phyloP scores from a whole-genome alignment of 2,113 vertebrate species.

The Eptesicus fuscus region DNA sequence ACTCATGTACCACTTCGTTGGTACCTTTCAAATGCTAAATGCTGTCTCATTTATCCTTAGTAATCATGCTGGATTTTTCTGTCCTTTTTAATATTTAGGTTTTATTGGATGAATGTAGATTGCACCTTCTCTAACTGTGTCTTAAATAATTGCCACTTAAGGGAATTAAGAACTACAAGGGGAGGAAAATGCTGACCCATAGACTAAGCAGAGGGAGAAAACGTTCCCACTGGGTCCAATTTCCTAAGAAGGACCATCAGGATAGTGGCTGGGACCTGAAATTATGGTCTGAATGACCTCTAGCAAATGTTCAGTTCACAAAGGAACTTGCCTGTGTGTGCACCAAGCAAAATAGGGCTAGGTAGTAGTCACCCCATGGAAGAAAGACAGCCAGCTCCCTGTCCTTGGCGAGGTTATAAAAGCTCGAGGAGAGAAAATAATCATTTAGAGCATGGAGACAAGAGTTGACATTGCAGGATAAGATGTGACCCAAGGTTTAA shows the following conservation, averaged over 20 bases:
- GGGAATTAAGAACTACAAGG: conserved; percentile 84
- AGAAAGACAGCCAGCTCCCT: conserved; percentile 60
- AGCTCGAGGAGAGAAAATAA: conserved; percentile 35
- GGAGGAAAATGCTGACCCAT: conserved; percentile 85
- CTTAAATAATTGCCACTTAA: conserved; percentile 87
- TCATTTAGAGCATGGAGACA: conserved; percentile 41
- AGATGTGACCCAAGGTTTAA: neutral
- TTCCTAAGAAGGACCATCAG: conserved; percentile 83
- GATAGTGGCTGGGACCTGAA: conserved; percentile 76
- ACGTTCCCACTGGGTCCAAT: conserved; percentile 83
- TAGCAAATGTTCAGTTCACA: conserved; percentile 78
- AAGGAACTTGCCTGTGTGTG: conserved; percentile 76
- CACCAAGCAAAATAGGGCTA: conserved; percentile 71
- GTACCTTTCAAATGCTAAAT: conserved; percentile 79
- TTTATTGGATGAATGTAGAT: conserved; percentile 86
- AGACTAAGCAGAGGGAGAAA: conserved; percentile 81
- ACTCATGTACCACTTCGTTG: conserved; percentile 69
- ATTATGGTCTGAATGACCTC: conserved; percentile 82
- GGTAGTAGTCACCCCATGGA: conserved; percentile 27
- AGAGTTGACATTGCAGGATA: neutral
- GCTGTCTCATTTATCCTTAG: conserved; percentile 81
- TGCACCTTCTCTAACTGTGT: conserved; percentile 81
- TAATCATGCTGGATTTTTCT: conserved; percentile 81
- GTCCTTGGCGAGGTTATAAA: conserved; percentile 59
- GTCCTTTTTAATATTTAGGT: conserved; percentile 85